Evolutionary conservation across 2,797 vertebrate species (phyloP).

Genomic region (Gadopsis bispinosus): DNA sequence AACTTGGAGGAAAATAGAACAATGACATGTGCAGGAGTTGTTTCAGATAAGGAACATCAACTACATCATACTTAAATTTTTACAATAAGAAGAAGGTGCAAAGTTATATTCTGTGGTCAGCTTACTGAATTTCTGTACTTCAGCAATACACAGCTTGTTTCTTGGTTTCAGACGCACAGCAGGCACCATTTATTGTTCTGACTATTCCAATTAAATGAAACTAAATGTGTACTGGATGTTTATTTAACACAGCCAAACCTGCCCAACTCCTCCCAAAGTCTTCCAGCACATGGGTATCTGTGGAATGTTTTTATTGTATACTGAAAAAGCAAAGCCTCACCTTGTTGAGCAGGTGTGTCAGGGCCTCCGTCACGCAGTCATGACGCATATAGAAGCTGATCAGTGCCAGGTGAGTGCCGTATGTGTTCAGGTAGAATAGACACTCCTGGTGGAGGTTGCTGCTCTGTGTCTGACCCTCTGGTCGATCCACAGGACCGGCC

Average conservation of each 20-base stretch:
- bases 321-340: constrained; percentile 69
- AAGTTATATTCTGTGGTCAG: not conserved
- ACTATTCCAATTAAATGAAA: not conserved
- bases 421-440: constrained; percentile 93
- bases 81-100: not conserved
- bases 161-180: not conserved
- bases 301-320: not conserved
- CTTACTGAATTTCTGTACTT: not conserved
- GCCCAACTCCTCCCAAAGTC: not conserved
- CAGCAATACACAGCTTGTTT: not conserved
- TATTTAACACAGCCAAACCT: too few species aligned
- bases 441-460: constrained; percentile 91
- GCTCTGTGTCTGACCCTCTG: constrained; percentile 85
- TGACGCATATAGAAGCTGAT: constrained; percentile 94
- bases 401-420: constrained; percentile 92
- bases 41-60: not conserved
- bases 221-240: not conserved
- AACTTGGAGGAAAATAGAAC: not conserved
- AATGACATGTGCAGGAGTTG: not conserved
- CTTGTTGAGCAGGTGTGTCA: constrained; percentile 91
- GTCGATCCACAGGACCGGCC: constrained; percentile 81
- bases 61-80: not conserved
- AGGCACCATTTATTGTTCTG: not conserved
- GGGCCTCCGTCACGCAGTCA: constrained; percentile 90
- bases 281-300: not conserved